Percentiles rank a stretch among this genome's conserved stretches.
Evolutionary conservation across 1,140 invertebrate genomes (phyloP).

Genomic region (Drosophila yakuba): DNA sequence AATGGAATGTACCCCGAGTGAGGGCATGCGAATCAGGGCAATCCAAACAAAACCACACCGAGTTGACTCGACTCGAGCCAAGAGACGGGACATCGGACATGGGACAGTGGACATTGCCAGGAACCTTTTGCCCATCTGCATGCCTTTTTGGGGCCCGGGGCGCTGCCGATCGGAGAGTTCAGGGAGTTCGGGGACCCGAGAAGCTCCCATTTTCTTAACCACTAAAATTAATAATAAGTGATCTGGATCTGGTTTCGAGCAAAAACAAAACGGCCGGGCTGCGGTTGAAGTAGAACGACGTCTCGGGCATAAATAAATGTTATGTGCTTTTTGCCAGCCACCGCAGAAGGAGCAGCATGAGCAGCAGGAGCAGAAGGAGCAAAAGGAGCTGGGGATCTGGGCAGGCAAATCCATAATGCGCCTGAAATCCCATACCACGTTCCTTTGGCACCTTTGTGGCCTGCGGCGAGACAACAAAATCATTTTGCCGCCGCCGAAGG

Average conservation of each 20-base stretch:
- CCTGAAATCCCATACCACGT: conserved; percentile 39
- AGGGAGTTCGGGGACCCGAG: conserved; percentile 33
- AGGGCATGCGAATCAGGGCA: conserved; percentile 25
- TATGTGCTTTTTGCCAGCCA: conserved; percentile 81
- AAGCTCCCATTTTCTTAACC: conserved; percentile 81
- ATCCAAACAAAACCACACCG: conserved; percentile 30
- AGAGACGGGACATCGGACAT: conserved; percentile 6
- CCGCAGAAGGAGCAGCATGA: conserved; percentile 61
- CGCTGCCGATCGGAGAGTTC: conserved; percentile 63
- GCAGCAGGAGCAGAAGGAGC: conserved; percentile 22
- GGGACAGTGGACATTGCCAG: conserved; percentile 43
- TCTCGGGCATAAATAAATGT: conserved; percentile 79
- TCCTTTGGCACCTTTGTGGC: conserved; percentile 80
- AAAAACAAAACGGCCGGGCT: conserved; percentile 41
- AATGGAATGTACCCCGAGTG: neutral
- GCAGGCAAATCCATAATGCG: conserved; percentile 75
- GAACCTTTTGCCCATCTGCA: conserved; percentile 82
- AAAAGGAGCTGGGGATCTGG: conserved; percentile 2
- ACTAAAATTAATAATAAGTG: conserved; percentile 85
- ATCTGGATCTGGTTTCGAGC: conserved; percentile 80
- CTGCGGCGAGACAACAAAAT: conserved; percentile 84
- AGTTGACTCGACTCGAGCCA: conserved; percentile 51
- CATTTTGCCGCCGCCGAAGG: conserved; percentile 73
- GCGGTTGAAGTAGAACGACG: conserved; percentile 44
- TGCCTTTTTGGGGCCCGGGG: conserved; percentile 73